Evolutionary conservation across 2,113 vertebrate species (phyloP), one percentile per base, ranked within the genome.

Genomic region (Motacilla alba): DNA sequence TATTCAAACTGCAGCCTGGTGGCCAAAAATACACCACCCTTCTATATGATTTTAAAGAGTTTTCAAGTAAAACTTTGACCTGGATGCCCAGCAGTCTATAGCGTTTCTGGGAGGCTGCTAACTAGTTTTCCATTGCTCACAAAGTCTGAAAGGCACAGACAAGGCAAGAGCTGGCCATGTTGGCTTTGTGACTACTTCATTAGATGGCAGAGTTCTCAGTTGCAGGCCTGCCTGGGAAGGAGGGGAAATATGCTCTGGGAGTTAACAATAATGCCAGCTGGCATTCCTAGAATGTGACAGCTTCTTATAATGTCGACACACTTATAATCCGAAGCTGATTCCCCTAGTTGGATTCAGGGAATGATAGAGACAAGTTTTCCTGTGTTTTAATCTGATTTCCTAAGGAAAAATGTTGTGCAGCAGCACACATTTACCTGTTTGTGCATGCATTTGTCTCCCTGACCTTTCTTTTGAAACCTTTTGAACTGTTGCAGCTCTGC

Each of bases 1-100:
- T 50, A 28, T 33, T 75, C 70, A 68, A 79, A 58, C 23, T 59
- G 39, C 52, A 56, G 18, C 39, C 68, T 73, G 37, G 11, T 0
- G 1, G 24, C 33, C 0, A 0, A 82, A 84, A 74, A 28, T 20
- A 24, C 22, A 28, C 17, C 15, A 20, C 33, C 53, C 14, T 5
- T 52, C 3, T 22, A 12, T 11, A 47, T 15, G n/a, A 82, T 9
- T 31, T 30, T 18, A 12, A 7, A 33, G 30, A 43, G 1, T 49
- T 94, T 72, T 73, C 49, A 52, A 35, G 41, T n/a, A 41, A 62
- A 88, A 44, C 59, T 77, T 84, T 52, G 41, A 23, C 24, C 46
- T 69, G 31, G 31, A 23, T 76, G 37, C n/a, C 6, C 49, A 39
- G 15, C 24, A 56, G 35, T 33, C 18, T 63, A 6, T 0, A 47